These are phyloP conservation scores for Lagodon rhomboides DNA, from an alignment of 2,797 vertebrate species.

Conservation along the genomic window DNA sequence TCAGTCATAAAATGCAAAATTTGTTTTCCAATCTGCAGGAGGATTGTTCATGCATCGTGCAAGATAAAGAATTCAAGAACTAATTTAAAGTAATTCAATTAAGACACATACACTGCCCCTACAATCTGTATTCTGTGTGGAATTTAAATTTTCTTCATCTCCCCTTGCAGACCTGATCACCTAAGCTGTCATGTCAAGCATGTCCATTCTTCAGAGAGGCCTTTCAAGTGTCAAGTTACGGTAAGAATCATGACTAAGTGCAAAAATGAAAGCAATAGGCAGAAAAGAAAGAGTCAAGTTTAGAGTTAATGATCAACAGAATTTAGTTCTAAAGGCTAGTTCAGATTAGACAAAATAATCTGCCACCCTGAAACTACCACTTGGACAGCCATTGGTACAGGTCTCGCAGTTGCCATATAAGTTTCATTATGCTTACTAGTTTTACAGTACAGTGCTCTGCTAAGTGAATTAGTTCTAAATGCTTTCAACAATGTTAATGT, in stretches of 20 bases:
- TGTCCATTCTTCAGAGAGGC: constrained; percentile 98
- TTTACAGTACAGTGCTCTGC: not conserved
- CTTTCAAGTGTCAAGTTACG: constrained; percentile 99
- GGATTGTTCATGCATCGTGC: not conserved
- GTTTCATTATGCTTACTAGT: not conserved
- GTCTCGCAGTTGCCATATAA: not conserved
- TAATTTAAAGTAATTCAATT: not conserved
- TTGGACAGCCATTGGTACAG: not conserved
- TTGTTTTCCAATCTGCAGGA: not conserved
- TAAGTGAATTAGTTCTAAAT: not conserved
- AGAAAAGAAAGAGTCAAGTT: not conserved
- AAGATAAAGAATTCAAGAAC: not conserved
- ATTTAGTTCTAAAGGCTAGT: not conserved
- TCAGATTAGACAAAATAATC: not conserved
- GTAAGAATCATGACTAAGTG: constrained; percentile 72
- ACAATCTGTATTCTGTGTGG: not conserved
- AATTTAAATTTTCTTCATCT: constrained; percentile 40
- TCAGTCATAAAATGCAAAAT: no score
- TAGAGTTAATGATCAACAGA: not conserved
- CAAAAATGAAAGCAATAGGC: not conserved
- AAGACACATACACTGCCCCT: not conserved
- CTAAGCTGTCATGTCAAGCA: constrained; percentile 99
- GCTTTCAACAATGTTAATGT: not conserved
- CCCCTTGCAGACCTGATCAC: constrained; percentile 93
- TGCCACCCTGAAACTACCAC: not conserved